phyloP scores from a whole-genome alignment of 2,113 vertebrate species.

The Grammomys surdaster region DNA sequence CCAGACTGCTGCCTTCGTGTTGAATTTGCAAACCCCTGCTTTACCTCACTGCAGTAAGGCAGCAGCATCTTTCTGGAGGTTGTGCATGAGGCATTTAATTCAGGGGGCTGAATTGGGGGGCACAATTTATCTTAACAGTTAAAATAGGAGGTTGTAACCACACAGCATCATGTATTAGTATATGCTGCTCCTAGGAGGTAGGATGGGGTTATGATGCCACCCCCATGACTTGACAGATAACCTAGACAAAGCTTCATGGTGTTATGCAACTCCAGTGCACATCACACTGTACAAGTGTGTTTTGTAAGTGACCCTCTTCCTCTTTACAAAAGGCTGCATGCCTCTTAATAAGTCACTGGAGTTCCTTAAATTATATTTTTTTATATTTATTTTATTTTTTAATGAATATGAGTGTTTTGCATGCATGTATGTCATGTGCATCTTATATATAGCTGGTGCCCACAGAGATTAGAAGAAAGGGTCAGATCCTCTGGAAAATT shows the following conservation, averaged over 20 bases:
- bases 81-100: slow-evolving; percentile 29
- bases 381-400: slow-evolving; percentile 1
- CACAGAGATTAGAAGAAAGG: neutral
- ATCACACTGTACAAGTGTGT: slow-evolving; percentile 6
- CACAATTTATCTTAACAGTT: neutral
- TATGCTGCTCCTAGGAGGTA: neutral
- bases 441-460: neutral
- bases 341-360: slow-evolving; percentile 46
- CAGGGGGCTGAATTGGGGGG: neutral
- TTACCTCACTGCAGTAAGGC: neutral
- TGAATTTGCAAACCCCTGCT: slow-evolving; percentile 13
- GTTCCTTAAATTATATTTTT: slow-evolving; percentile 11
- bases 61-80: neutral
- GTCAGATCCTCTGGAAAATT: neutral
- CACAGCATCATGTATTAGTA: slow-evolving; percentile 28
- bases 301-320: slow-evolving; percentile 10
- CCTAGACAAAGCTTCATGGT: slow-evolving; percentile 38
- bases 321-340: slow-evolving; percentile 53
- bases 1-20: neutral
- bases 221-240: neutral
- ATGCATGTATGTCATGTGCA: neutral
- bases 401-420: neutral
- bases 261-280: slow-evolving; percentile 15
- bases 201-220: neutral
- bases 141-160: slow-evolving; percentile 47